These are phyloP conservation scores for Sinocyclocheilus maitianheensis DNA, from an alignment of 2,113 vertebrate species.

Conservation along the genomic window DNA sequence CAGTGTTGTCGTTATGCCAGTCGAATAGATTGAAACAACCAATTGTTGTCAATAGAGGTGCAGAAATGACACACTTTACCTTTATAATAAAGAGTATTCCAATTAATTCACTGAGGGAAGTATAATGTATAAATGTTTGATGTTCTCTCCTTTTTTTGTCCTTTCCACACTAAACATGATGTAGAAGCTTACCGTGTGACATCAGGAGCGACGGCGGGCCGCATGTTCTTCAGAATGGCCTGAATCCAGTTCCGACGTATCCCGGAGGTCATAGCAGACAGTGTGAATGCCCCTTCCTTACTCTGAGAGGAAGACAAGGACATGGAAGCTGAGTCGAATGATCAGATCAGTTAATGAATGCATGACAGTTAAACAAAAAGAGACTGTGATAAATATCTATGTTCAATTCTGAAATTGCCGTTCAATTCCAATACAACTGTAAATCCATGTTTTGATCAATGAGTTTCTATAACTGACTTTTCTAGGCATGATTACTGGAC, in stretches of 20 bases:
- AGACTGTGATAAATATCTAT: too few species aligned
- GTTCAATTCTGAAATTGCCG: not conserved
- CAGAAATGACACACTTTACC: not conserved
- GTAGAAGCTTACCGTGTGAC: constrained; percentile 86
- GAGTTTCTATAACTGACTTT: not conserved
- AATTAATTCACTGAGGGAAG: not conserved
- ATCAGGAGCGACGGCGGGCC: constrained; percentile 87
- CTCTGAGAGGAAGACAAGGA: constrained; percentile 74
- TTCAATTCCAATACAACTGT: not conserved
- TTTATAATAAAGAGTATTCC: not conserved
- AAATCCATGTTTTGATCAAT: not conserved
- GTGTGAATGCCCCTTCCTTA: constrained; percentile 87
- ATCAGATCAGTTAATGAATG: not conserved
- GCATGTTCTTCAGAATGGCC: constrained; percentile 95
- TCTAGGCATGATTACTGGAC: not conserved
- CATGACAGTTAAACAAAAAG: not conserved
- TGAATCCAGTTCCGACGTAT: constrained; percentile 98
- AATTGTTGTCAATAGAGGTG: not conserved
- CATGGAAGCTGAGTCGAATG: not conserved
- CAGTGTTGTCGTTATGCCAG: too few species aligned
- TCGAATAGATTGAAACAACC: not conserved
- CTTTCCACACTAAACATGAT: constrained; percentile 53
- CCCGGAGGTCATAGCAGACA: constrained; percentile 96
- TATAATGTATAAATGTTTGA: not conserved
- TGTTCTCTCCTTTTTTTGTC: not conserved